These are phyloP conservation scores for Hymenochirus boettgeri DNA, from an alignment of 2,113 vertebrate genomes.

Conservation along the genomic window DNA sequence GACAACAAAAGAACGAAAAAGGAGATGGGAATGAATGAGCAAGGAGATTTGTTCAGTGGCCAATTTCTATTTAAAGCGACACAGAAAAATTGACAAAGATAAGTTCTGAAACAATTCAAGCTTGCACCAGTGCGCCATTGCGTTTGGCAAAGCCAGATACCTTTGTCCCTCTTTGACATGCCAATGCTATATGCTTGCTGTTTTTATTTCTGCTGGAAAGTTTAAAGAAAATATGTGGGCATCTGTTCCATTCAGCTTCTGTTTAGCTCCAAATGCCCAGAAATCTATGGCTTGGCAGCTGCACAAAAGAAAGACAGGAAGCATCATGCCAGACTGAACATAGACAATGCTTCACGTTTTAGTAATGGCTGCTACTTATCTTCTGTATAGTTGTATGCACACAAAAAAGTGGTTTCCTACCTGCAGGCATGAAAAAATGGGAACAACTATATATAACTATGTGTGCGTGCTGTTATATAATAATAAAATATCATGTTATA, in stretches of 20 bases:
- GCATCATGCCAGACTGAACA: constrained; percentile 31
- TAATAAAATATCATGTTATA: too few species aligned
- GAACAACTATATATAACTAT: too few species aligned
- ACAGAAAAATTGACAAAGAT: constrained; percentile 3
- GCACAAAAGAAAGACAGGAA: constrained; percentile 30
- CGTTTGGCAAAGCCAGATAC: constrained; percentile 10
- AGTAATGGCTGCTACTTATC: constrained; percentile 18
- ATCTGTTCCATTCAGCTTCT: constrained; percentile 33
- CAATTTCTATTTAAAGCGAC: constrained; percentile 4
- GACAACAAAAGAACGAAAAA: not conserved
- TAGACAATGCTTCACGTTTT: constrained; percentile 22
- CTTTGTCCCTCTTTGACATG: constrained; percentile 25
- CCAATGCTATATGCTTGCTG: constrained; percentile 12
- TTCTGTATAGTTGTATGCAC: constrained; percentile 14
- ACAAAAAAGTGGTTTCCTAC: not conserved
- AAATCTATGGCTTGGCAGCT: constrained; percentile 35
- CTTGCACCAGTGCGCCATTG: not conserved
- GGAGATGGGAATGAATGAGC: not conserved
- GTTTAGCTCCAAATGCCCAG: constrained; percentile 16
- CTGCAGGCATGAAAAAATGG: not conserved
- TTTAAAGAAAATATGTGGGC: constrained; percentile 28
- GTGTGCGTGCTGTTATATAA: too few species aligned
- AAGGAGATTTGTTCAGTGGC: constrained; percentile 7
- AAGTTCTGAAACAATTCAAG: constrained; percentile 6
- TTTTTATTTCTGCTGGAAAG: constrained; percentile 15